These are phyloP conservation scores for Trichosurus vulpecula DNA, from an alignment of 2,797 vertebrate genomes.

Conservation along the genomic window DNA sequence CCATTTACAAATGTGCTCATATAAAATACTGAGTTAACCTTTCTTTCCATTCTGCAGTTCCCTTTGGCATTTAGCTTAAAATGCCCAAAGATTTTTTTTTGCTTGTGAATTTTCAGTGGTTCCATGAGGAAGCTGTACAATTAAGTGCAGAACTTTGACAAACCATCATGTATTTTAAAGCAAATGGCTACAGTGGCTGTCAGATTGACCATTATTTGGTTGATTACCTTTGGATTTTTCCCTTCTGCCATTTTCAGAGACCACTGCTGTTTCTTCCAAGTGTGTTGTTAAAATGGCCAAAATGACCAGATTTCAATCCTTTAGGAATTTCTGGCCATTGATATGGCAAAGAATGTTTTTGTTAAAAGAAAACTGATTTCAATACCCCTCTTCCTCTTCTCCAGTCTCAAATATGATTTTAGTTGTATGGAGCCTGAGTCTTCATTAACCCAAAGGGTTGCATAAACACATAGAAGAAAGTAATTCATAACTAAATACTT, in stretches of 20 bases:
- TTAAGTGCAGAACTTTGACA: not conserved
- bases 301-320: not conserved
- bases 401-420: rapidly evolving
- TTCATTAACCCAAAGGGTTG: rapidly evolving
- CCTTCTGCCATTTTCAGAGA: not conserved
- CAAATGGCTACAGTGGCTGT: not conserved
- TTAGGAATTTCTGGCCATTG: not conserved
- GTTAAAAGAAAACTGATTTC: not conserved
- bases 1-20: not conserved
- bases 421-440: not conserved
- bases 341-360: not conserved
- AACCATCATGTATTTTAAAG: not conserved
- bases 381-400: not conserved
- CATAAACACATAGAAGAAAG: not conserved
- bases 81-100: not conserved
- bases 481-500: not conserved
- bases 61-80: not conserved
- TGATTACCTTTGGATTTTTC: not conserved
- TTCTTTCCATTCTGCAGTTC: rapidly evolving
- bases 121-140: too few species aligned
- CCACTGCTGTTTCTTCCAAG: not conserved
- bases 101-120: not conserved
- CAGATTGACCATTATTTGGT: not conserved
- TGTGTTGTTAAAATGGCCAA: not conserved
- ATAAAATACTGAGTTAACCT: not conserved